phyloP scores from a whole-genome alignment of 2,113 vertebrate species.

The Marcusenius ussheri region DNA sequence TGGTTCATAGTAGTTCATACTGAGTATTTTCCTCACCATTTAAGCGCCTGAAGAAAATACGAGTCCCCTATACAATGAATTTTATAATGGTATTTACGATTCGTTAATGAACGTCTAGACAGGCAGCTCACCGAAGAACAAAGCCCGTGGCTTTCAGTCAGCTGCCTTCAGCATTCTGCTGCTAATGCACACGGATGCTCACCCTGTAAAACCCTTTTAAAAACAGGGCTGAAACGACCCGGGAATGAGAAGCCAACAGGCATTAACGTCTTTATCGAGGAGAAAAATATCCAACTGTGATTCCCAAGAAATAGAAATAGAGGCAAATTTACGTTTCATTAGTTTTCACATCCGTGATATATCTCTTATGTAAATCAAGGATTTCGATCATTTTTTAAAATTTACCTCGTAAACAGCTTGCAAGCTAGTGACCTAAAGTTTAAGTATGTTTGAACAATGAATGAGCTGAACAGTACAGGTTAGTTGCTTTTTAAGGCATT shows the following conservation, averaged over 20 bases:
- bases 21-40: background rate
- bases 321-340: background rate
- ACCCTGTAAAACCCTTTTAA: background rate
- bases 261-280: background rate
- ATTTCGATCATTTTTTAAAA: background rate
- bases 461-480: background rate
- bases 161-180: background rate
- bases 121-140: background rate
- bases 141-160: background rate
- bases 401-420: background rate
- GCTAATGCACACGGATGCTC: too few relatives aligned
- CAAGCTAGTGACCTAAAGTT: background rate
- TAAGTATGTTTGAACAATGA: conserved; percentile 9
- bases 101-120: background rate
- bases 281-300: background rate
- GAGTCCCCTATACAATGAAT: background rate
- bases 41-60: background rate
- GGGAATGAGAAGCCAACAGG: background rate
- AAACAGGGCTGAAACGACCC: background rate
- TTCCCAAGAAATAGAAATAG: background rate
- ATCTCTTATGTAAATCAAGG: background rate
- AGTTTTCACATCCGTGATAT: background rate
- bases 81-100: background rate
- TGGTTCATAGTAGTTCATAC: background rate
- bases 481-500: background rate